phyloP scores from a whole-genome alignment of 2,888 invertebrate genomes.

The Zygaena filipendulae region DNA sequence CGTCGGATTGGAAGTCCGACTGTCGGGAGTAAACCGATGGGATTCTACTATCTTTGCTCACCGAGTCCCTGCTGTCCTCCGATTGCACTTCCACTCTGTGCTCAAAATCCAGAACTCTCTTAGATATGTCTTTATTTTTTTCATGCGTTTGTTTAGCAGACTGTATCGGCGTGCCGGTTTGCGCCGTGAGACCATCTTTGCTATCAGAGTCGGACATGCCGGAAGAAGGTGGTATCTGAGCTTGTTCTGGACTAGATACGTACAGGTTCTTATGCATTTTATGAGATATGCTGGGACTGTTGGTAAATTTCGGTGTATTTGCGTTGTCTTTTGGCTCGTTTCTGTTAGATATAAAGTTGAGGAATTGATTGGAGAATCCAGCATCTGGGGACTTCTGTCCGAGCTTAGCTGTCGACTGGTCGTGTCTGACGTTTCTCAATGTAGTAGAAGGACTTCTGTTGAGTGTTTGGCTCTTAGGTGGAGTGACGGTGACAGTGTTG shows the following conservation, averaged over 20 bases:
- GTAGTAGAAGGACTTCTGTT: slow-evolving; percentile 51
- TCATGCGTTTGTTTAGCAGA: slow-evolving; percentile 54
- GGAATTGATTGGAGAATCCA: slow-evolving; percentile 60
- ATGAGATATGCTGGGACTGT: slow-evolving; percentile 59
- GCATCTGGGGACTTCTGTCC: slow-evolving; percentile 52
- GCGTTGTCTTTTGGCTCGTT: slow-evolving; percentile 66
- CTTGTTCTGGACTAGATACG: slow-evolving; percentile 62
- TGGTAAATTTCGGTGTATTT: slow-evolving; percentile 62
- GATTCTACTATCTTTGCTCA: slow-evolving; percentile 57
- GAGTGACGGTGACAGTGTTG: slow-evolving; percentile 26
- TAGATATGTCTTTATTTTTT: slow-evolving; percentile 57
- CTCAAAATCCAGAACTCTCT: slow-evolving; percentile 60
- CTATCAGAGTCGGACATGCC: slow-evolving; percentile 60
- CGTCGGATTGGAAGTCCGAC: slow-evolving; percentile 55
- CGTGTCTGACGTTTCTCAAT: slow-evolving; percentile 53
- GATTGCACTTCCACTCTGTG: slow-evolving; percentile 53
- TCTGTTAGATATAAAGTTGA: slow-evolving; percentile 57
- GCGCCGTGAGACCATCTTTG: slow-evolving; percentile 58
- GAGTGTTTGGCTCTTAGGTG: slow-evolving; percentile 29
- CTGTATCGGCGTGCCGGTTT: slow-evolving; percentile 50
- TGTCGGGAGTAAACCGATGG: slow-evolving; percentile 54
- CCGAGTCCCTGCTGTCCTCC: slow-evolving; percentile 61
- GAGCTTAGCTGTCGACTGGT: slow-evolving; percentile 47
- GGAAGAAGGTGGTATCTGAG: slow-evolving; percentile 60
- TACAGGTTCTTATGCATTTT: slow-evolving; percentile 65